A percentile compares a stretch with the other conserved stretches of the same genome.
Conservation (phyloP, 2,113 vertebrate genomes). For the Dermatemys mawii region DNA sequence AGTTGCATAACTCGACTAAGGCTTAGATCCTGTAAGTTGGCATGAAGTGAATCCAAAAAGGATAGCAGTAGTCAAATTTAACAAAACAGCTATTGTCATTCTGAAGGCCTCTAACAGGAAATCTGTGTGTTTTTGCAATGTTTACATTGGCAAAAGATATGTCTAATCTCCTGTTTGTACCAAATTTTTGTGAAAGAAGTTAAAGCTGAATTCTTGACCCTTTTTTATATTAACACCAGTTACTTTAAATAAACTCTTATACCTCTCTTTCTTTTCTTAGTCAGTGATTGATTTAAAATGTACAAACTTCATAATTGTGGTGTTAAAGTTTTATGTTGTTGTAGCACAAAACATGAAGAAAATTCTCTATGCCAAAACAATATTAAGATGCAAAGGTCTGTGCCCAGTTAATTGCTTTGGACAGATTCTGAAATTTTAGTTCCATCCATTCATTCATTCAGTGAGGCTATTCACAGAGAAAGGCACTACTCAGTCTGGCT, state of each 20-base stretch:
- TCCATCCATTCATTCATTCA: background rate
- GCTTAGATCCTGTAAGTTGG: background rate
- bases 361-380: background rate
- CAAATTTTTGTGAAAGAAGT: background rate
- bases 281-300: background rate
- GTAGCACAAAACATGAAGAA: background rate
- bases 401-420: background rate
- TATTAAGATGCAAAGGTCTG: background rate
- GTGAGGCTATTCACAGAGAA: background rate
- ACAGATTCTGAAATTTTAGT: background rate
- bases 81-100: background rate
- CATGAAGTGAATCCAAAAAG: background rate
- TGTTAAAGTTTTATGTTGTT: background rate
- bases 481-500: background rate
- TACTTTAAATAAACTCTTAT: slow-evolving; percentile 58
- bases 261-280: background rate
- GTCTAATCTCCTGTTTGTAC: slow-evolving; percentile 7
- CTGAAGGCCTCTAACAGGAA: background rate
- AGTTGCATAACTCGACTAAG: background rate
- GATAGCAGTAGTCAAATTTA: background rate
- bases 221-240: slow-evolving; percentile 34
- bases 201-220: slow-evolving; percentile 7
- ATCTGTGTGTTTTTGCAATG: background rate
- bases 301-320: too few relatives aligned
- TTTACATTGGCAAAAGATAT: slow-evolving; percentile 34